These are phyloP conservation scores for Podarcis siculus DNA, from an alignment of 2,797 vertebrate species.

Conservation along the genomic window DNA sequence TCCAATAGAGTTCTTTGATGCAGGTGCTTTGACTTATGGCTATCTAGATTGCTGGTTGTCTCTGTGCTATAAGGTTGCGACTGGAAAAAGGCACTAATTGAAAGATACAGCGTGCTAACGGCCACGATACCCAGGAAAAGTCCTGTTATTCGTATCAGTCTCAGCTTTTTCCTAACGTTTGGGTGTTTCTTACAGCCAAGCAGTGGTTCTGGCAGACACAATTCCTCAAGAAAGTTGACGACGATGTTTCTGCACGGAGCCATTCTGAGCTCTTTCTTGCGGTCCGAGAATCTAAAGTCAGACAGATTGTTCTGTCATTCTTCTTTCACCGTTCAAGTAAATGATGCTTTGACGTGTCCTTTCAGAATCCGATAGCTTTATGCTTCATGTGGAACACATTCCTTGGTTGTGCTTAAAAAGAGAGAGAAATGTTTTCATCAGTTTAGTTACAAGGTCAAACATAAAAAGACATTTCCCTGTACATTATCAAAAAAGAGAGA, in stretches of 20 bases:
- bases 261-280: conserved; percentile 68
- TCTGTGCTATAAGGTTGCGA: conserved; percentile 76
- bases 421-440: conserved; percentile 44
- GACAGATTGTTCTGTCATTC: conserved; percentile 69
- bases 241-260: conserved; percentile 68
- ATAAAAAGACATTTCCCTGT: neutral
- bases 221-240: conserved; percentile 65
- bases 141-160: conserved; percentile 86
- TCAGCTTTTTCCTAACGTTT: conserved; percentile 88
- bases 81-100: conserved; percentile 91
- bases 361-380: conserved; percentile 52
- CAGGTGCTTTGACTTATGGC: conserved; percentile 67
- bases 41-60: conserved; percentile 67
- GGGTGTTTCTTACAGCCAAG: conserved; percentile 73
- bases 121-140: conserved; percentile 88
- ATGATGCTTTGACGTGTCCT: conserved; percentile 33
- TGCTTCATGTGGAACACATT: conserved; percentile 57
- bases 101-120: conserved; percentile 87
- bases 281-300: conserved; percentile 50
- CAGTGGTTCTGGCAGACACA: conserved; percentile 64
- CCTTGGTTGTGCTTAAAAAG: conserved; percentile 69
- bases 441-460: neutral
- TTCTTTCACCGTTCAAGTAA: conserved; percentile 55
- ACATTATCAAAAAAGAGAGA: neutral
- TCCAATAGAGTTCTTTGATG: conserved; percentile 93